Base-by-base conservation (phyloP, 2,888 invertebrate species). In the Heteromurus nitidus region DNA sequence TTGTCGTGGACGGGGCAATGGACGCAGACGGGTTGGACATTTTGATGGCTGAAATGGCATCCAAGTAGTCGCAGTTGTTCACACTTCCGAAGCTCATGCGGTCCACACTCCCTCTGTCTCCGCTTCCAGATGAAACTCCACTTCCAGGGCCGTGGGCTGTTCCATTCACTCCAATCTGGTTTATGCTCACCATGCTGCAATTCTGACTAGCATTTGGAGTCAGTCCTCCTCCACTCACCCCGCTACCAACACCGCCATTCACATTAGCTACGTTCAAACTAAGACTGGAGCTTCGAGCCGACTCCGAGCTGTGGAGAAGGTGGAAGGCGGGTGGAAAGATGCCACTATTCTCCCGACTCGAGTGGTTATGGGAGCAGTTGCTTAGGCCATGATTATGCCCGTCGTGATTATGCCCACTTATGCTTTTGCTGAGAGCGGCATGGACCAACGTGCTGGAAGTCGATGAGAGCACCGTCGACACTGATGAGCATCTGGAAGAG, bases 11-110 rank as follows among this genome's bases (percentile, higher is more conserved):
- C 9, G 76, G 72, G 13, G 83, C 79, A 26, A 84, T 76, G 9
- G 86, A 84, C n/a, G 87, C 87, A 18, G 86, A 84, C 62, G 87
- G 87, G 73, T 87, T 86, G 11, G 86, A 86, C 67, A 85, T 85
- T 83, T 87, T 87, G 9, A 87, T 87, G 0, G 87, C 87, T 13
- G 87, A 87, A 79, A 87, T 87, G 11, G 87, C 87, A 85, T 87
- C 87, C 60, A 87, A 73, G 47, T 87, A 87, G 73, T 86, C 87
- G 60, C 87, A 86, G 58, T 86, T 87, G 18, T 22, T 73, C 13
- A 79, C 72, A 30, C 85, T 85, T 30, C 85, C 84, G 42, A 87
- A 82, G 65, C 87, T 87, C 73, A 83, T 70, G 36, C 87, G 69
- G 62, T 87, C 86, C 50, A 85, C 74, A 47, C 86, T 86, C 53